Evolutionary conservation across 2,888 invertebrate species (phyloP).

Genomic region (Sinopyrophorus schimmeli): DNA sequence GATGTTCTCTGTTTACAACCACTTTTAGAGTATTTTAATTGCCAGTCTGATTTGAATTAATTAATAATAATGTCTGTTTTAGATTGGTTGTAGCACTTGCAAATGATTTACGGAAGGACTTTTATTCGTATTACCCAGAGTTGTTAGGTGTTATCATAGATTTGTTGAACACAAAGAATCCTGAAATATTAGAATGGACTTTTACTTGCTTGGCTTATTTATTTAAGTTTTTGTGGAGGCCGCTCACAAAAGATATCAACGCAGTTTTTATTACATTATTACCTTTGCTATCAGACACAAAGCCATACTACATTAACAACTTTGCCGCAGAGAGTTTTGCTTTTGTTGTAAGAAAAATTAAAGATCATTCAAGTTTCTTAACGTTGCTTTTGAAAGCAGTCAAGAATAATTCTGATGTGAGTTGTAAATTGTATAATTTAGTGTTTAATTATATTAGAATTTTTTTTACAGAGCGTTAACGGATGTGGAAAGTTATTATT

Average conservation of each 20-base stretch:
- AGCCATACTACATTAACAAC: slow-evolving; percentile 82
- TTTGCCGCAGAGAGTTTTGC: slow-evolving; percentile 97
- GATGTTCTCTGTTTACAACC: slow-evolving; percentile 78
- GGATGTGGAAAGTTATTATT: slow-evolving; percentile 88
- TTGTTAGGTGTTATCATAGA: slow-evolving; percentile 75
- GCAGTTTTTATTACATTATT: slow-evolving; percentile 71
- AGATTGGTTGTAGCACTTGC: slow-evolving; percentile 84
- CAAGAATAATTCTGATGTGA: slow-evolving; percentile 68
- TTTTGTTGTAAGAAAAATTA: slow-evolving; percentile 88
- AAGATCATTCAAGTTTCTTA: slow-evolving; percentile 76
- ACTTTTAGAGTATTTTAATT: slow-evolving; percentile 77
- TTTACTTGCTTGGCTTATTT: slow-evolving; percentile 86
- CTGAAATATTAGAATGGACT: slow-evolving; percentile 84
- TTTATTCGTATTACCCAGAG: slow-evolving; percentile 80
- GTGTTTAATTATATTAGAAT: not conserved
- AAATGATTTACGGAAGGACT: slow-evolving; percentile 85
- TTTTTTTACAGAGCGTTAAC: slow-evolving; percentile 64
- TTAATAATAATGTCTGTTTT: slow-evolving; percentile 38
- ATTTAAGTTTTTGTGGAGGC: slow-evolving; percentile 86
- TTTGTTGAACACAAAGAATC: slow-evolving; percentile 73
- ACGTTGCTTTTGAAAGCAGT: slow-evolving; percentile 69
- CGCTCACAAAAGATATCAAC: slow-evolving; percentile 77
- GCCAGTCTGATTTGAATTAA: not conserved
- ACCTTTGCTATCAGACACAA: slow-evolving; percentile 75
- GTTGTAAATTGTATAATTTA: slow-evolving; percentile 42